A percentile compares a stretch with the other conserved stretches of the same genome.
Conservation (phyloP, 2,888 invertebrate genomes). For the Sphaeridia pumilis region DNA sequence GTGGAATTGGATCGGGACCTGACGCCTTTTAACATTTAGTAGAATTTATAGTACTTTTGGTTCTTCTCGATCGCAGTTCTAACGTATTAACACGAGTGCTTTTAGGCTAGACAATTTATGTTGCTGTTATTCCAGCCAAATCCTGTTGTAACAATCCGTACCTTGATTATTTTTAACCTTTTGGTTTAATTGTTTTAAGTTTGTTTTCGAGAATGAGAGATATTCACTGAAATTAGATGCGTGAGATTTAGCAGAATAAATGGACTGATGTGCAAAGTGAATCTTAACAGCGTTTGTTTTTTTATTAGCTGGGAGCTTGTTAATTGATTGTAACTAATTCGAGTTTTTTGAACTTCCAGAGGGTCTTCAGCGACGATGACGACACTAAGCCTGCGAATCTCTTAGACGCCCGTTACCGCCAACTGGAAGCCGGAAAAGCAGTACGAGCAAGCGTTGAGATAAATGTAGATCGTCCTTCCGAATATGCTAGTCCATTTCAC, state of each 20-base stretch:
- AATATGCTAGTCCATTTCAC: slow-evolving; percentile 11
- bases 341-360: not conserved
- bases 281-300: no score
- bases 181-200: not conserved
- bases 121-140: no score
- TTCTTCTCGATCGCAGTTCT: no score
- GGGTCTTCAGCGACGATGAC: not conserved
- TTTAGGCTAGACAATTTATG: no score
- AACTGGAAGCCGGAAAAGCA: slow-evolving; percentile 9
- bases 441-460: not conserved
- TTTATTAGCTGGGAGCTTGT: no score
- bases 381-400: not conserved
- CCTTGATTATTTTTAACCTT: not conserved
- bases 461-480: not conserved
- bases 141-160: no score
- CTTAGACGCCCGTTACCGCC: slow-evolving; percentile 6
- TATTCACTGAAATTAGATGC: no score
- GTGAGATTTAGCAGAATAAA: no score
- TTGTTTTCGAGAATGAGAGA: no score
- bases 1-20: slow-evolving; percentile 18
- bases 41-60: not conserved
- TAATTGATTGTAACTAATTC: not conserved
- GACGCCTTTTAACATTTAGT: slow-evolving; percentile 16
- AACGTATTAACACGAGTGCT: no score
- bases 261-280: no score